Conservation (phyloP, 2,888 invertebrate species). For the Archaeoteleia sp. region DNA sequence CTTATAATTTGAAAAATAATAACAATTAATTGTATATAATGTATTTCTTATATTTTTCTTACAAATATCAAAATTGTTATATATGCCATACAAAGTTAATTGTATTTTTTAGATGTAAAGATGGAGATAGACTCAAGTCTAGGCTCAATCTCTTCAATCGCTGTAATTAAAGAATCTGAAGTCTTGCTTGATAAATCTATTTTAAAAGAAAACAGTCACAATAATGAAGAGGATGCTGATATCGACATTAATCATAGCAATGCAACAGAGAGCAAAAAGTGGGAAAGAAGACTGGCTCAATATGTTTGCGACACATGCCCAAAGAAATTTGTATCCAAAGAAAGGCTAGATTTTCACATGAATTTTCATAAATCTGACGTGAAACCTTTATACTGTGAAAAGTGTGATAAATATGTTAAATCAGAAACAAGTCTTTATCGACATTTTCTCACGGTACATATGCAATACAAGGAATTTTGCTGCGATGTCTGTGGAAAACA, state of each 20-base stretch:
- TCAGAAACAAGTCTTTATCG: constrained; percentile 29
- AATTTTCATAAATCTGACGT: constrained; percentile 32
- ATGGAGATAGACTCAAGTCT: too few species aligned
- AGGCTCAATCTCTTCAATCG: too few species aligned
- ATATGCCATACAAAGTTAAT: too few species aligned
- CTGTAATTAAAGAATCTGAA: too few species aligned
- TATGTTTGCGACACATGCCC: constrained; percentile 43
- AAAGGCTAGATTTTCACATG: constrained; percentile 47
- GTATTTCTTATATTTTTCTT: too few species aligned
- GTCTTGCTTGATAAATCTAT: too few species aligned
- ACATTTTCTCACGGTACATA: constrained; percentile 23
- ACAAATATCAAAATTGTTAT: too few species aligned
- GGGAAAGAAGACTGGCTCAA: constrained; percentile 11
- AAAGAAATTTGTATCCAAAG: constrained; percentile 45
- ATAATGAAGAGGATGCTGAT: neutral
- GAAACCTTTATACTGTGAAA: constrained; percentile 24
- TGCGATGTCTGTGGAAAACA: too few species aligned
- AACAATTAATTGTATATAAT: too few species aligned
- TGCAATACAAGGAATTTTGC: constrained; percentile 29
- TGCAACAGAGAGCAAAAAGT: constrained; percentile 1
- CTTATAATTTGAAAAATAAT: too few species aligned
- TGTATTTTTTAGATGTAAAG: too few species aligned
- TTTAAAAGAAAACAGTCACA: too few species aligned
- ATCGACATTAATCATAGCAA: neutral
- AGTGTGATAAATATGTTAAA: constrained; percentile 23